Base-by-base conservation (phyloP, 2,888 invertebrate species). In the Trissolcus japonicus region DNA sequence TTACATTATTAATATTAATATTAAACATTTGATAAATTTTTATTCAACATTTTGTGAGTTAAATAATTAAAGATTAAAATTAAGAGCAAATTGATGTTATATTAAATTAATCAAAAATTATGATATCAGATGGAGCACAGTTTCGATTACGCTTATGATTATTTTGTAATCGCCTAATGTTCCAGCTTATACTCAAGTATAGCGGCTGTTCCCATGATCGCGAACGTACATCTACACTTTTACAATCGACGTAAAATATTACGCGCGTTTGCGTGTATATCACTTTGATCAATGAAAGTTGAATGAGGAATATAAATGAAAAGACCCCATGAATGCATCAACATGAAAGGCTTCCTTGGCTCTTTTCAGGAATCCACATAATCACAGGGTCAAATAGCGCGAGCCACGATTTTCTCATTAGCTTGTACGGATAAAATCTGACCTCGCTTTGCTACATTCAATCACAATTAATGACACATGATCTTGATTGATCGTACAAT, bases 281-380 rank as follows among this genome's bases (percentile, higher is more conserved):
- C 68, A 66, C 74, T 74, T 69, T 74, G 62, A 69, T 78, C 73
- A 78, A 74, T 66, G 66, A 74, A 74, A 69, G 68, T 69, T 66
- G 66, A 63, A 69, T 71, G 54, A 53, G 51, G 61, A 60, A 21
- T 61, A 73, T 78, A 63, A 69, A 73, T 78, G 78, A 69, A 73
- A 74, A 74, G 74, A 74, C 63, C 46, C 69, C 74, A 69, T 78
- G 74, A 78, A 74, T 73, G 69, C 74, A 69, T 57, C 77, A 56
- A 74, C 78, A 74, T 74, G 74, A 78, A 78, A 78, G 78, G 69
- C 69, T 77, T 77, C n/a, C 77, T 72, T 71, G 60, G 50, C 68
- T 77, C 78, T 73, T 78, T 78, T 78, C 73, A 78, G 53, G 65
- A 68, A 69, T 69, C 62, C 78, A 73, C 73, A 69, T 73, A 74